A percentile compares a stretch with the other conserved stretches of the same genome.
Evolutionary conservation across 2,113 vertebrate genomes (phyloP).

Genomic region (Illadopsis cleaveri): DNA sequence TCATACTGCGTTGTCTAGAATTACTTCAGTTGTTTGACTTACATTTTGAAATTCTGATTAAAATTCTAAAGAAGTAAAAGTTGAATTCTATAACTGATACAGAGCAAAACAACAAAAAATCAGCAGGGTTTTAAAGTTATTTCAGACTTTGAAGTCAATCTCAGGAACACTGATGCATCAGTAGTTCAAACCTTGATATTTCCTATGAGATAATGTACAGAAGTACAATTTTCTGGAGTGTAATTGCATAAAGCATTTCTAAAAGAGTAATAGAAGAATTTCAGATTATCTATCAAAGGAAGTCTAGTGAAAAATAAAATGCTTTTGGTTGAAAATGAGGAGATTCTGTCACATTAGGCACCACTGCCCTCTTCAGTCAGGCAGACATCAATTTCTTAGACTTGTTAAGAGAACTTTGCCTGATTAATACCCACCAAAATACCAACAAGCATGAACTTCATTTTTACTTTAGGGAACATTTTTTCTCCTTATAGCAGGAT

Average conservation of each 20-base stretch:
- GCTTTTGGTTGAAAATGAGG: not conserved
- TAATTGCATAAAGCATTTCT: constrained; percentile 69
- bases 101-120: not conserved
- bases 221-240: constrained; percentile 62
- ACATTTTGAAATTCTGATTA: not conserved
- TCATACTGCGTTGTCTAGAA: not conserved
- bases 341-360: constrained; percentile 25
- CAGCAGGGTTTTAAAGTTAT: constrained; percentile 42
- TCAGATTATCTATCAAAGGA: constrained; percentile 64
- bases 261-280: constrained; percentile 63
- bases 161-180: constrained; percentile 49
- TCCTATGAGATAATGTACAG: constrained; percentile 50
- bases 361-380: constrained; percentile 71
- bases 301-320: constrained; percentile 56
- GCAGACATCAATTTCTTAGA: not conserved
- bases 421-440: not conserved
- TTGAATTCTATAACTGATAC: not conserved
- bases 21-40: not conserved
- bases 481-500: not conserved
- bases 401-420: not conserved
- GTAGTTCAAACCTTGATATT: constrained; percentile 46
- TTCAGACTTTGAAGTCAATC: constrained; percentile 51
- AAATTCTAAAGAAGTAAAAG: constrained; percentile 14
- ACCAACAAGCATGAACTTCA: not conserved
- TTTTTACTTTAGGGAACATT: not conserved